Percentiles rank a stretch among this genome's conserved stretches.
Evolutionary conservation across 2,113 vertebrate genomes (phyloP).

Genomic region (Hystrix brachyura): DNA sequence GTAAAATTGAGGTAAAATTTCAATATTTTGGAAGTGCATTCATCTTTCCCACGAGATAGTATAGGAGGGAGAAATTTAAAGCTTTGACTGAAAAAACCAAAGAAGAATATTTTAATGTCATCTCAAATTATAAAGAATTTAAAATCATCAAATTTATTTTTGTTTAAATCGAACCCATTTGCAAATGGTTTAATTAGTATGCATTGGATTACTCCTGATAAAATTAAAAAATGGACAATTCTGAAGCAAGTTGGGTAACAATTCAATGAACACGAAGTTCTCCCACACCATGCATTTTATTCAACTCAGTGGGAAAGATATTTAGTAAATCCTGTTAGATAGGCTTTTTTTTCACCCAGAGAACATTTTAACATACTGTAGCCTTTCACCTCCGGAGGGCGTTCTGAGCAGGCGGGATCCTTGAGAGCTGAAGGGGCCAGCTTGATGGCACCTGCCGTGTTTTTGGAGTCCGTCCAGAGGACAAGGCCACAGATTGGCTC

Average conservation of each 20-base stretch:
- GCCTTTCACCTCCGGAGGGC: not conserved
- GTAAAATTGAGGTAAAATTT: not conserved
- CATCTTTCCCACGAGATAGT: not conserved
- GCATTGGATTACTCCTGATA: conserved; percentile 40
- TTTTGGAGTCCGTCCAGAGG: not conserved
- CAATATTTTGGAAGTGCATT: not conserved
- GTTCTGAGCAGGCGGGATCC: no score
- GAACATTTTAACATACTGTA: not conserved
- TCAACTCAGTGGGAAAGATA: not conserved
- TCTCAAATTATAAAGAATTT: conserved; percentile 59
- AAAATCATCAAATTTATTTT: not conserved
- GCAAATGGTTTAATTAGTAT: not conserved
- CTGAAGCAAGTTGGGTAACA: conserved; percentile 7
- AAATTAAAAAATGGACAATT: not conserved
- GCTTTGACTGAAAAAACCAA: not conserved
- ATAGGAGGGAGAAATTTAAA: not conserved
- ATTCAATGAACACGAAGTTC: not conserved
- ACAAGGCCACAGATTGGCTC: not conserved
- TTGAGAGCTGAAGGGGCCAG: not conserved
- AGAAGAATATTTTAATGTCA: not conserved
- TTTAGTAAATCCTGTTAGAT: conserved; percentile 22
- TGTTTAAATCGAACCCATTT: not conserved
- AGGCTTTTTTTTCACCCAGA: not conserved
- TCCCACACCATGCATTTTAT: not conserved
- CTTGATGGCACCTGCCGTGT: not conserved